These are phyloP conservation scores for Achatina immaculata DNA, from an alignment of 1,140 invertebrate genomes.

Conservation along the genomic window DNA sequence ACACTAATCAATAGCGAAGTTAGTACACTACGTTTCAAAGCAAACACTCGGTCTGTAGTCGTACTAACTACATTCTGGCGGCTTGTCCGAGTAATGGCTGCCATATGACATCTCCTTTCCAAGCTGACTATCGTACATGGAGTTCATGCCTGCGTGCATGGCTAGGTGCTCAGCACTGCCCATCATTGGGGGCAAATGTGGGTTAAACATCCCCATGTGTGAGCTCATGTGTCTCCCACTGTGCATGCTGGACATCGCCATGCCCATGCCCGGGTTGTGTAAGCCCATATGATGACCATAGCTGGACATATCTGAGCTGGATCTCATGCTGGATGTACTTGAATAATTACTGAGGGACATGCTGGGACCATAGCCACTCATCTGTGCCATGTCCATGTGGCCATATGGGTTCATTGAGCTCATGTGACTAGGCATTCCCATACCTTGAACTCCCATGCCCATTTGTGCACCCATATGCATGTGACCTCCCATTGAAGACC, in stretches of 20 bases:
- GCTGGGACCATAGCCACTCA: slow-evolving; percentile 25
- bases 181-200: slow-evolving; percentile 31
- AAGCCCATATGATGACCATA: slow-evolving; percentile 30
- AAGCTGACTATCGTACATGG: slow-evolving; percentile 32
- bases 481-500: not conserved
- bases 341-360: slow-evolving; percentile 20
- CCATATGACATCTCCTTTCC: slow-evolving; percentile 12
- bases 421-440: slow-evolving; percentile 16
- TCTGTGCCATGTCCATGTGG: slow-evolving; percentile 19
- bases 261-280: slow-evolving; percentile 23
- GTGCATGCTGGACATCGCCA: slow-evolving; percentile 22
- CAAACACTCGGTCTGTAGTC: too few relatives aligned
- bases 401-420: slow-evolving; percentile 35
- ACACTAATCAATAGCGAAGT: too few relatives aligned
- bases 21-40: too few relatives aligned
- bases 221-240: slow-evolving; percentile 9
- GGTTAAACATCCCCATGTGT: slow-evolving; percentile 38
- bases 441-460: slow-evolving; percentile 17
- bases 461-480: not conserved
- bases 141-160: slow-evolving; percentile 29
- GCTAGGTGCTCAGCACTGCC: slow-evolving; percentile 13
- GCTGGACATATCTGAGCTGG: not conserved
- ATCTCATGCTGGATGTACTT: slow-evolving; percentile 7
- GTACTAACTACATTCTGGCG: slow-evolving; percentile 34
- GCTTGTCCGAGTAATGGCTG: slow-evolving; percentile 33